Conservation (phyloP, 1,140 invertebrate species). For the Octopus sinensis region DNA sequence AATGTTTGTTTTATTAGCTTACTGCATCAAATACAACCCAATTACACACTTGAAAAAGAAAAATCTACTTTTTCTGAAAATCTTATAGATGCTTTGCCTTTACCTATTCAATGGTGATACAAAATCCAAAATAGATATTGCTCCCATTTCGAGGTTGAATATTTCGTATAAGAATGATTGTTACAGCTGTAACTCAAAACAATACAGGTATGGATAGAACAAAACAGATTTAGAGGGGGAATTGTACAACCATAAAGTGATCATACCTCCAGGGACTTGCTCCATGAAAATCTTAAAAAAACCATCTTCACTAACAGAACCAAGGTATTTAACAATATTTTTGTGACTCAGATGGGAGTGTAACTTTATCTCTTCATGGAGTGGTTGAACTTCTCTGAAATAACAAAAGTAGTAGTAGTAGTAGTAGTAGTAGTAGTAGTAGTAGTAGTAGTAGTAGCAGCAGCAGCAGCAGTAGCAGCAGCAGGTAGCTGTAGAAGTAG, state of each 20-base stretch:
- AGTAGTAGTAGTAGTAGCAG: too few species aligned
- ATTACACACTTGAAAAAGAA: neutral
- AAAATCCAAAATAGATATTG: too few species aligned
- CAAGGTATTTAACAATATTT: conserved; percentile 97
- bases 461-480: too few species aligned
- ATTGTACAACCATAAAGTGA: neutral
- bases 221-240: too few species aligned
- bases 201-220: too few species aligned
- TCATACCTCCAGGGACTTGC: conserved; percentile 79
- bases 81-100: neutral
- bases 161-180: too few species aligned
- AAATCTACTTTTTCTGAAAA: neutral
- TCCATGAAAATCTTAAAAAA: conserved; percentile 99
- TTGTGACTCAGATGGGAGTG: conserved; percentile 93
- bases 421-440: too few species aligned
- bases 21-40: neutral
- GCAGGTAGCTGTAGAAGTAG: too few species aligned
- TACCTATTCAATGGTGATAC: too few species aligned
- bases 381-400: conserved; percentile 84
- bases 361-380: conserved; percentile 97
- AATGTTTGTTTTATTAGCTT: neutral
- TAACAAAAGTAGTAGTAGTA: conserved; percentile 13
- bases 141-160: neutral
- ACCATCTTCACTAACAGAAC: conserved; percentile 89
- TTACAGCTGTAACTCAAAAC: too few species aligned